Conservation (phyloP, 2,888 invertebrate genomes). For the Leptopterna dolabrata region DNA sequence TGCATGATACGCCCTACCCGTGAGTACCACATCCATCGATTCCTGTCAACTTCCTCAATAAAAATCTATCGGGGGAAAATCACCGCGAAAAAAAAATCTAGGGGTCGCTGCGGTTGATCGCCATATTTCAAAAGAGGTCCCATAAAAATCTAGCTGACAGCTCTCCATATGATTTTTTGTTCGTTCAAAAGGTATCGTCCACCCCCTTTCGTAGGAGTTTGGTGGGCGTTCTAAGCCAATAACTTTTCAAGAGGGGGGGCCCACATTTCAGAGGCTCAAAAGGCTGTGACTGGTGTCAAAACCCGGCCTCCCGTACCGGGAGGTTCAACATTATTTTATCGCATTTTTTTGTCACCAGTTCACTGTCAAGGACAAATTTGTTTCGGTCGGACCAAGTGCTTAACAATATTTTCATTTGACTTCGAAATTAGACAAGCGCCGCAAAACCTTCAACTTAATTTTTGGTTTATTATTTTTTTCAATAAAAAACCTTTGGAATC, state of each 20-base stretch:
- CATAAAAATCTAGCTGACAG: background rate
- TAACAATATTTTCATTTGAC: background rate
- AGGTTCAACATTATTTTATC: background rate
- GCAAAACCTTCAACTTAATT: too few species aligned
- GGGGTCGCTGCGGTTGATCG: background rate
- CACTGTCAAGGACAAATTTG: background rate
- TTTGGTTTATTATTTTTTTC: too few species aligned
- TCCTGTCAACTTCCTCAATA: background rate
- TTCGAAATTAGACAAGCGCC: too few species aligned
- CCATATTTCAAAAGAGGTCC: background rate
- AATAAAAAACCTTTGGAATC: too few species aligned
- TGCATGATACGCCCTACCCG: too few species aligned
- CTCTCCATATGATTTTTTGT: background rate
- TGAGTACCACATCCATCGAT: background rate
- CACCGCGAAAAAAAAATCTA: background rate
- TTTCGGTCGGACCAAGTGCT: background rate
- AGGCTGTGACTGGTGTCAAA: conserved; percentile 11
- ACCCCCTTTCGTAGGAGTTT: background rate
- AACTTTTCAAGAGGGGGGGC: background rate
- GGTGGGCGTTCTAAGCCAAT: background rate
- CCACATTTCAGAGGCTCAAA: background rate
- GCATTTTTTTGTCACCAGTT: background rate
- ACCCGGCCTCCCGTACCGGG: background rate
- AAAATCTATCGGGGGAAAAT: background rate
- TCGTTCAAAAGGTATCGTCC: background rate